A percentile compares a stretch with the other conserved stretches of the same genome.
These are phyloP conservation scores for Cataglyphis altisquamis DNA, from an alignment of 2,888 invertebrate species.

Conservation along the genomic window DNA sequence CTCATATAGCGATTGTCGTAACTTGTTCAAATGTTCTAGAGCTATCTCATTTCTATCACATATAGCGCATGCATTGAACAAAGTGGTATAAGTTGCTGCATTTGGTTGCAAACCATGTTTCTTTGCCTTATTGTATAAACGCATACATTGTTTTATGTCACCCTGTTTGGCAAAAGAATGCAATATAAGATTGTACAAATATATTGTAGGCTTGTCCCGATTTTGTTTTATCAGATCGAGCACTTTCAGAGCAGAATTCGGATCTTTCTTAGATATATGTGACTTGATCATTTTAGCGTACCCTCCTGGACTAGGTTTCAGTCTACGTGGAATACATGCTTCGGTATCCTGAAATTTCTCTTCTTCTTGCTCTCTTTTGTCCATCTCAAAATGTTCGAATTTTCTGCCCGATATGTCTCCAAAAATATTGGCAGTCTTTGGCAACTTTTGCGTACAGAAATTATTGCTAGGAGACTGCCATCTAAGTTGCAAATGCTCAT, in stretches of 20 bases:
- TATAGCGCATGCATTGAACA: slow-evolving; percentile 96
- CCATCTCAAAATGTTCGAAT: slow-evolving; percentile 76
- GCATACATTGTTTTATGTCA: slow-evolving; percentile 94
- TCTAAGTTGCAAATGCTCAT: background rate
- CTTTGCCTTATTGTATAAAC: slow-evolving; percentile 94
- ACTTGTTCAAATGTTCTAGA: slow-evolving; percentile 89
- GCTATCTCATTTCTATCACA: slow-evolving; percentile 91
- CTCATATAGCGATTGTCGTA: slow-evolving; percentile 90
- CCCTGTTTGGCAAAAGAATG: slow-evolving; percentile 94
- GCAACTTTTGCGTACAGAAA: slow-evolving; percentile 34
- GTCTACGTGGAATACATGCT: slow-evolving; percentile 64
- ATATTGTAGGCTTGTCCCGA: slow-evolving; percentile 92
- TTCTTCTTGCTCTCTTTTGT: slow-evolving; percentile 77
- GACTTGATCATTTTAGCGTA: slow-evolving; percentile 92
- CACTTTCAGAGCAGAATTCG: slow-evolving; percentile 93
- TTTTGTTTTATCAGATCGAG: slow-evolving; percentile 94
- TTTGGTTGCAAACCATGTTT: slow-evolving; percentile 90
- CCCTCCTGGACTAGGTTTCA: slow-evolving; percentile 88
- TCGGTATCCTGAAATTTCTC: slow-evolving; percentile 77
- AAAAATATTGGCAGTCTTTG: slow-evolving; percentile 74
- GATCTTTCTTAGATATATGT: slow-evolving; percentile 88
- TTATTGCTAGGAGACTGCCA: background rate
- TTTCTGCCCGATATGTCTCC: slow-evolving; percentile 75
- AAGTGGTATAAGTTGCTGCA: slow-evolving; percentile 92
- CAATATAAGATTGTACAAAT: slow-evolving; percentile 94